phyloP scores from a whole-genome alignment of 2,888 invertebrate genomes.

The Rhagium mordax region DNA sequence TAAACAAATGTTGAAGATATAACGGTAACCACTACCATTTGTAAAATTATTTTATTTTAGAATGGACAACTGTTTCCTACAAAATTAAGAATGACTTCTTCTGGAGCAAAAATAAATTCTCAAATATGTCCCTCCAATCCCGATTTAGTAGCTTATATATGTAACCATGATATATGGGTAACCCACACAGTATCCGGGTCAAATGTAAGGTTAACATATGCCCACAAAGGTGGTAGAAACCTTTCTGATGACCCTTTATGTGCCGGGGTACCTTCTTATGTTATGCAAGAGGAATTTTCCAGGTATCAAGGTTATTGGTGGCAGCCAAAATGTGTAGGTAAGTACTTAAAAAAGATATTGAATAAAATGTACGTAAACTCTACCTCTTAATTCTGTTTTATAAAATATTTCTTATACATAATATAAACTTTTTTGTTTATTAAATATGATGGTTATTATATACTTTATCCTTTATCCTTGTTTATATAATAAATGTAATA shows the following conservation, averaged over 20 bases:
- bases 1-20: slow-evolving; percentile 63
- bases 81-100: slow-evolving; percentile 77
- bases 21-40: background rate
- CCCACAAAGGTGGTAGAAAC: slow-evolving; percentile 77
- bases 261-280: slow-evolving; percentile 97
- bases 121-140: slow-evolving; percentile 87
- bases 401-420: too few relatives aligned
- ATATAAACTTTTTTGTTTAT: background rate
- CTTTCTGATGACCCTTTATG: slow-evolving; percentile 88
- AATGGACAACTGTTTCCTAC: slow-evolving; percentile 79
- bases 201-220: slow-evolving; percentile 81
- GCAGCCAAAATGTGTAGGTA: slow-evolving; percentile 85
- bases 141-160: slow-evolving; percentile 91
- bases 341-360: too few relatives aligned
- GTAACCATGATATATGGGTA: slow-evolving; percentile 93
- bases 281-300: slow-evolving; percentile 98
- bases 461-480: background rate
- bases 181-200: slow-evolving; percentile 79
- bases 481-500: background rate
- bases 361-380: too few relatives aligned
- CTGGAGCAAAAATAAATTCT: slow-evolving; percentile 83
- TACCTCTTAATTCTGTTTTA: too few relatives aligned
- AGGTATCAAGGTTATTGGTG: slow-evolving; percentile 99
- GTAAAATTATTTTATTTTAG: slow-evolving; percentile 62
- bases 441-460: background rate